A percentile compares a stretch with the other conserved stretches of the same genome.
Evolutionary conservation across 2,113 vertebrate species (phyloP).

Genomic region (Oryctolagus cuniculus): DNA sequence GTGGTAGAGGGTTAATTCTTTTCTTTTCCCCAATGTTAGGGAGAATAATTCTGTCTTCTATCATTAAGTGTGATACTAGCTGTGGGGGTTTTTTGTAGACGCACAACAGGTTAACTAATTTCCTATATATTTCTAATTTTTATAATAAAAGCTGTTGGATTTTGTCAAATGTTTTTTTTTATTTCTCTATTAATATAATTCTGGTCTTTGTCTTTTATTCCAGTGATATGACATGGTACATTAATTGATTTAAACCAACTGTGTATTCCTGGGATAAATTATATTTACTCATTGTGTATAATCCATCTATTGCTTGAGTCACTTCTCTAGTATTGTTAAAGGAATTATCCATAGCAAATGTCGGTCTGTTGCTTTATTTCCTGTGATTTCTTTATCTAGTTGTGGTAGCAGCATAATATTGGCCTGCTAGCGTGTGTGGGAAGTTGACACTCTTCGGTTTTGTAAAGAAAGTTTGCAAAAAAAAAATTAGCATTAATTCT

Average conservation of each 20-base stretch:
- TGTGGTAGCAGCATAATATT: not conserved
- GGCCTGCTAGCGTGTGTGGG: not conserved
- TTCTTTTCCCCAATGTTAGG: not conserved
- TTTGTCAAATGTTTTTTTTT: not conserved
- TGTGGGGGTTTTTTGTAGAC: not conserved
- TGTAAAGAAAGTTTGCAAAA: not conserved
- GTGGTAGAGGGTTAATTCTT: not conserved
- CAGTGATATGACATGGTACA: not conserved
- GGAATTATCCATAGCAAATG: not conserved
- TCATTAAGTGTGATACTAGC: not conserved
- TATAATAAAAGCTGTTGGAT: not conserved
- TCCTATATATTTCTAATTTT: not conserved
- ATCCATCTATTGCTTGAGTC: not conserved
- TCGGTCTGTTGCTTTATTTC: not conserved
- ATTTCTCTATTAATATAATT: not conserved
- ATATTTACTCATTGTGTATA: not conserved
- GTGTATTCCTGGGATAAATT: not conserved
- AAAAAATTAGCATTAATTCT: not conserved
- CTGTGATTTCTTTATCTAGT: not conserved
- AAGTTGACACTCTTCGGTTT: no score
- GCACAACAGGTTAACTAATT: not conserved
- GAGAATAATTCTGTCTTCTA: not conserved
- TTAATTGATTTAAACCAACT: constrained; percentile 14
- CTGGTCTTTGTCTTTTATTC: not conserved
- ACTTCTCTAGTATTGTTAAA: not conserved